Base-by-base conservation (phyloP, 2,113 vertebrate genomes). In the Ptyas mucosa region DNA sequence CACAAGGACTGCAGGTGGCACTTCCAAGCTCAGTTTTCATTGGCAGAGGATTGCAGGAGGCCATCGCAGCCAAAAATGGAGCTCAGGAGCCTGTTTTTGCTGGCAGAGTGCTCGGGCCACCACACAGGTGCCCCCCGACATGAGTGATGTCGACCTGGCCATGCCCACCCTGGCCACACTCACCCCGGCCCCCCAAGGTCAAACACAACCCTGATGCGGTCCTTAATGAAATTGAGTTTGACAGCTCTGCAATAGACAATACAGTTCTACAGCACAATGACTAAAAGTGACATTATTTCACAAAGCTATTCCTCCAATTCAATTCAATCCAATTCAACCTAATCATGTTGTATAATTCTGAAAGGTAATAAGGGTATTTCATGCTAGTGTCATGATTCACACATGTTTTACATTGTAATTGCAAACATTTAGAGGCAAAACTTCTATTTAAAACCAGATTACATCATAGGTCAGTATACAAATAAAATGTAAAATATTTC, bases 241-340 rank as follows among this genome's bases (percentile, higher is more conserved):
- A 53, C 15, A 54, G 3, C 53, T 15, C 15, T 54, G 53, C 69
- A 85, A 49, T 55, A 1, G 18, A 64, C 39, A 51, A 5, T 8
- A 39, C 2, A 69, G n/a, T 39, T 15, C 89, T 86, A 92, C 91
- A 39, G 88, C 8, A 58, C 21, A 93, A 21, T 14, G 90, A 57
- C 52, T 90, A 54, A 9, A 46, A 52, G 89, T 95, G 91, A 43
- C 87, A 88, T 90, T 57, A 46, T 91, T n/a, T 92, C 34, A 34
- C 29, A n/a, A 61, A 94, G 29, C 3, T 93, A 49, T 46, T 89
- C 2, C 34, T 46, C 64, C 64, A 69, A 18, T 18, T 87, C 64
- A 69, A 14, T 6, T 4, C 61, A n/a, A 64, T 64, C 29, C 29
- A n/a, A n/a, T 64, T 64, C 61, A 90, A 90, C 58, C 54, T 34